Evolutionary conservation across 2,113 vertebrate species (phyloP).

Genomic region (Ifrita kowaldi): DNA sequence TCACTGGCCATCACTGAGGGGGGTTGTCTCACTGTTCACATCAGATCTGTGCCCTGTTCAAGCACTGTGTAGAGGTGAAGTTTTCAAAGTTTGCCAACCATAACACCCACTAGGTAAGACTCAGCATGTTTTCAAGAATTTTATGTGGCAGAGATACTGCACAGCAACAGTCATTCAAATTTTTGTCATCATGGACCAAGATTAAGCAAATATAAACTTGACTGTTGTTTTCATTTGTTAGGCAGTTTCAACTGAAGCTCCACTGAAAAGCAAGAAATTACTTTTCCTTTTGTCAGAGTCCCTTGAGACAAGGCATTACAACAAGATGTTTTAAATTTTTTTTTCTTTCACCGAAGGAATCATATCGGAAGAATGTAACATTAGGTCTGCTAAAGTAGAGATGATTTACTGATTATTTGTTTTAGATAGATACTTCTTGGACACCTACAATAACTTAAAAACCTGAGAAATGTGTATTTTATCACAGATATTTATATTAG

Average conservation of each 20-base stretch:
- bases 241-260: neutral
- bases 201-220: neutral
- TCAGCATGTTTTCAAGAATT: neutral
- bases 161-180: neutral
- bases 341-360: neutral
- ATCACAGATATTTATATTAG: neutral
- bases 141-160: neutral
- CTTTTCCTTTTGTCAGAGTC: neutral
- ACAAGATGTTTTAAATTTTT: neutral
- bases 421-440: neutral
- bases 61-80: neutral
- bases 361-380: neutral
- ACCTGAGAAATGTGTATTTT: neutral
- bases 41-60: neutral
- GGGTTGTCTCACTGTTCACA: neutral
- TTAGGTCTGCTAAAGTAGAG: neutral
- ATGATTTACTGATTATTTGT: neutral
- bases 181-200: neutral
- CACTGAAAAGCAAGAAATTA: neutral
- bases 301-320: neutral
- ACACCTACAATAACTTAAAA: neutral
- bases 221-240: neutral
- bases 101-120: neutral
- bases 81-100: neutral
- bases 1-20: rapidly evolving